Base-by-base conservation (phyloP, 1,140 invertebrate genomes). In the Gonioctena quinquepunctata region DNA sequence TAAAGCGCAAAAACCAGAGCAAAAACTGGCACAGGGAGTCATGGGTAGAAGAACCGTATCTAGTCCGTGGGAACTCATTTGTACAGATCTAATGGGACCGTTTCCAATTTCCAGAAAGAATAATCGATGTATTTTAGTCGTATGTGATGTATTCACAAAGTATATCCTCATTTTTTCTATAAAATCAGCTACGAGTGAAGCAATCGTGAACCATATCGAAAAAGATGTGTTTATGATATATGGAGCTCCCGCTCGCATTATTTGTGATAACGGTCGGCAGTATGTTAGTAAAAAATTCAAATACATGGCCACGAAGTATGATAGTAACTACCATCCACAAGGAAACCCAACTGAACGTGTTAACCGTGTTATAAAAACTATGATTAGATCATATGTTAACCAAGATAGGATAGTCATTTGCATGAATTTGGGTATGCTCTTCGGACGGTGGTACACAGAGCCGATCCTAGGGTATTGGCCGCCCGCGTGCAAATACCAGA, bases 211-310 rank as follows among this genome's bases (percentile, higher is more conserved):
- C 7, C 72, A 70, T 42, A 23, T 74, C 50, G 69, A 71, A 69
- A 59, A 71, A 11, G 28, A 71, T n/a, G 62, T 76, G 1, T 76
- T 76, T 59, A 28, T 76, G 2, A 50, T 48, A 11, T 72, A 68
- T 54, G 74, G 74, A 3, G 62, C 66, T 19, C 72, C 74, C 3
- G 64, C 70, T 18, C 6, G 28, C 18, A 18, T 60, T 4, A 19
- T 59, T 13, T 23, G 6, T 2, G 70, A 71, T 56, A 71, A 71
- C 54, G 70, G 57, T 16, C n/a, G 16, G 7, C 60, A 67, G 11
- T 68, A 66, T 56, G 27, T 42, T 5, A 56, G 48, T 50, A 64
- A 33, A 8, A 19, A 48, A 18, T 67, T 68, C 1, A 67, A 64
- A 48, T 23, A 56, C 6, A 19, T 71, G 11, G 42, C 68, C 19